These are phyloP conservation scores for Cyphomyrmex costatus DNA, from an alignment of 1,140 invertebrate genomes.

Conservation along the genomic window DNA sequence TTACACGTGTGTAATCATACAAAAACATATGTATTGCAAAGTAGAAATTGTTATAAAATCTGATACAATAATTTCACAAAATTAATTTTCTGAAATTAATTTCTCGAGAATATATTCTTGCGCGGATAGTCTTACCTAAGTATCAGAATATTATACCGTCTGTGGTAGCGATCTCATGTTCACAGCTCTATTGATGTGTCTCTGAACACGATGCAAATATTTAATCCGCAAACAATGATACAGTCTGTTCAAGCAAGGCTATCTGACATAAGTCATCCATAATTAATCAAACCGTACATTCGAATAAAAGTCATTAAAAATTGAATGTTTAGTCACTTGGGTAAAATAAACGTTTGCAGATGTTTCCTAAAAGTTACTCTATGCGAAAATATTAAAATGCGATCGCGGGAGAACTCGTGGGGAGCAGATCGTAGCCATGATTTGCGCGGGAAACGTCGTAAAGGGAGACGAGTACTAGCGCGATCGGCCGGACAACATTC, in stretches of 20 bases:
- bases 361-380: background rate
- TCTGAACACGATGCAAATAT: constrained; percentile 31
- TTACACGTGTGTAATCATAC: background rate
- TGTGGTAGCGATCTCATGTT: background rate
- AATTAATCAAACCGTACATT: background rate
- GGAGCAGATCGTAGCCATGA: constrained; percentile 14
- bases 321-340: background rate
- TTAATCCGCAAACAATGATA: constrained; percentile 26
- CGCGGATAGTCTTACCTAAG: background rate
- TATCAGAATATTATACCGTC: background rate
- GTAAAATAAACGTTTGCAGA: too few relatives aligned
- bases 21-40: background rate
- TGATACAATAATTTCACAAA: background rate
- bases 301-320: background rate
- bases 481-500: constrained; percentile 50
- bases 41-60: background rate
- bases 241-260: background rate
- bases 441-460: constrained; percentile 57
- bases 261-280: background rate
- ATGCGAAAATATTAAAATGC: too few relatives aligned
- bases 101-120: background rate
- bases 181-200: background rate
- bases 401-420: constrained; percentile 17
- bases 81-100: background rate
- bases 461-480: constrained; percentile 4